Base-by-base conservation (phyloP, 2,113 vertebrate species). In the Butorides virescens region DNA sequence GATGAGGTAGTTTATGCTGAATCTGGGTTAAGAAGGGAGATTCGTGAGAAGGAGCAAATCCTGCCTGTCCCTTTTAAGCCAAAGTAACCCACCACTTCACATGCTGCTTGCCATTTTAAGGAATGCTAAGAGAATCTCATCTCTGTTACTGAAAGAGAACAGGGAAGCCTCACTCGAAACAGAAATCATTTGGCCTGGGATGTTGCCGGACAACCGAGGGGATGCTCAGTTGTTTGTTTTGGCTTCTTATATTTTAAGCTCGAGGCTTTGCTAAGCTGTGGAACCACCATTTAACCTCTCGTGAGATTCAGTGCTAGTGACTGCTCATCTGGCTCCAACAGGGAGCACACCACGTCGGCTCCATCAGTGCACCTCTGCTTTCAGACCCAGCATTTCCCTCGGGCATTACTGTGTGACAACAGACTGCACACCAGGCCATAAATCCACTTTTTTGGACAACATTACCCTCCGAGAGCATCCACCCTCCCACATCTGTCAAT, bases 1-100 rank as follows among this genome's bases (percentile, higher is more conserved):
- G 78, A 65, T 98, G 97, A 58, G 98, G 98, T 65, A 99, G 96
- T 81, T 96, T 97, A 81, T 98, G 92, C 58, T 97, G 93, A 77
- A 99, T 27, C 99, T 99, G 96, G 10, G 65, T 62, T 22, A 72
- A 94, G 30, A 79, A 86, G 25, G 8, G 56, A 92, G 25, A 78
- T n/a, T 34, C 0, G 1, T 79, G 50, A 92, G 75, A 61, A 90
- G 52, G 15, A 75, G 49, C 4, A 79, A 90, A 70, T 22, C 34
- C 46, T 56, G 26, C 53, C n/a, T 22, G 36, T 56, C 42, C 39
- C 37, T 75, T 88, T 18, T 7, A 62, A 70, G 26, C 36, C 50
- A 6, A 23, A 65, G 8, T 14, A 47, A 68, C 50, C 83, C 86
- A 47, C 23, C 50, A 27, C 32, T 66, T 4, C 10, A 21, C 37